Evolutionary conservation across 1,140 invertebrate genomes (phyloP).

Genomic region (Onthophagus taurus): DNA sequence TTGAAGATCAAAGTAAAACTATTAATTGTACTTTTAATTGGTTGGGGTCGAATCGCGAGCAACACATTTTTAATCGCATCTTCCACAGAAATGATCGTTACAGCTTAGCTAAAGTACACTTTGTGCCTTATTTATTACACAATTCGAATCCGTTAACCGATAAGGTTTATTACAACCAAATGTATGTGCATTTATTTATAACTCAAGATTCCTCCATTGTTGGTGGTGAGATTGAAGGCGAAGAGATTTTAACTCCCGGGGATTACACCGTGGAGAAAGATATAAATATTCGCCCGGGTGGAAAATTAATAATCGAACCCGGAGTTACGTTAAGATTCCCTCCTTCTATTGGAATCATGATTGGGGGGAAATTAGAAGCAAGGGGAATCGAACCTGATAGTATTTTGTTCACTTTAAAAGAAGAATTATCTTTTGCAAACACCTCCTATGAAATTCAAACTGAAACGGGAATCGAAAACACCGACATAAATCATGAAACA

Average conservation of each 20-base stretch:
- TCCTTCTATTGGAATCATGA: constrained; percentile 91
- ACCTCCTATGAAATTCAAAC: constrained; percentile 48
- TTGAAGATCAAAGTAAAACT: constrained; percentile 86
- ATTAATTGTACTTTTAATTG: constrained; percentile 93
- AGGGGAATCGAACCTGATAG: constrained; percentile 65
- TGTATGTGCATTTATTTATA: constrained; percentile 69
- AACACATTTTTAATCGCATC: constrained; percentile 66
- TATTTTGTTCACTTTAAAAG: constrained; percentile 66
- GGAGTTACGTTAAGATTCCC: constrained; percentile 82
- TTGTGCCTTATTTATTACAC: constrained; percentile 76
- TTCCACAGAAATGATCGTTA: constrained; percentile 89
- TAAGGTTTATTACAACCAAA: constrained; percentile 59
- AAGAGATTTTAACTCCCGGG: constrained; percentile 63
- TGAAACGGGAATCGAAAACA: constrained; percentile 38
- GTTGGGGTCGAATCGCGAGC: constrained; percentile 72
- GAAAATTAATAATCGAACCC: constrained; percentile 74
- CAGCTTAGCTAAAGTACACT: constrained; percentile 79
- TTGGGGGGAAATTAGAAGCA: constrained; percentile 82
- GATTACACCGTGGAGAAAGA: constrained; percentile 82
- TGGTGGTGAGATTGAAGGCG: constrained; percentile 82
- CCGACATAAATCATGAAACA: constrained; percentile 34
- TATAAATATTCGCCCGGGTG: constrained; percentile 82
- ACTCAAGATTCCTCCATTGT: constrained; percentile 56
- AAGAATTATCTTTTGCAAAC: constrained; percentile 56
- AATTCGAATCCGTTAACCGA: constrained; percentile 73